Conservation (phyloP, 2,113 vertebrate species). For the Electrona antarctica region DNA sequence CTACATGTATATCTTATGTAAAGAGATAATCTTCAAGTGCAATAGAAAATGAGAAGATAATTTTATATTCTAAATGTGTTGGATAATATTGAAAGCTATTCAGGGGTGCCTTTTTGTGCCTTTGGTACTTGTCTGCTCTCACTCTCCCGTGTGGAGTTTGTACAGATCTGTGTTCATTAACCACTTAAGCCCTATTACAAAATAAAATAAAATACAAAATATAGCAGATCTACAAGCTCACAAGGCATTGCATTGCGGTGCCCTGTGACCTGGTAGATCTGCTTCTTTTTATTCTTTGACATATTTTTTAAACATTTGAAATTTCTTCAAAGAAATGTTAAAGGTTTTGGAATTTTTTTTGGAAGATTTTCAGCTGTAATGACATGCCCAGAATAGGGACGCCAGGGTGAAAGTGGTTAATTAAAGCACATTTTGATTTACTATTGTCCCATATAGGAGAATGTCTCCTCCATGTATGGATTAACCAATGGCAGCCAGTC, state of each 20-base stretch:
- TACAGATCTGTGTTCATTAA: constrained; percentile 44
- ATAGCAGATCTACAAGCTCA: too few relatives aligned
- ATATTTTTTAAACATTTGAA: too few relatives aligned
- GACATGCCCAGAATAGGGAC: too few relatives aligned
- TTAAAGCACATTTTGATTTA: constrained; percentile 27
- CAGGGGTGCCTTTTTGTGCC: constrained; percentile 74
- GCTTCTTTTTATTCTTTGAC: too few relatives aligned
- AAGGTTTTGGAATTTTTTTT: too few relatives aligned
- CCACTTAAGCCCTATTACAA: constrained; percentile 1
- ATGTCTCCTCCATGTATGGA: constrained; percentile 20
- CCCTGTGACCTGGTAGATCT: too few relatives aligned
- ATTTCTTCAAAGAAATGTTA: too few relatives aligned
- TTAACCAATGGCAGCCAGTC: constrained; percentile 22
- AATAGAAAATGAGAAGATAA: constrained; percentile 90
- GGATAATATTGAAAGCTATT: constrained; percentile 73
- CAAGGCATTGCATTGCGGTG: too few relatives aligned
- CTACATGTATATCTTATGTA: constrained; percentile 79
- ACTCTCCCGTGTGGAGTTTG: constrained; percentile 39
- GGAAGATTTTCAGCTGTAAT: too few relatives aligned
- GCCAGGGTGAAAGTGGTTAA: not conserved
- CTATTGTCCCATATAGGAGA: constrained; percentile 22
- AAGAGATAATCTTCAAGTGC: constrained; percentile 92
- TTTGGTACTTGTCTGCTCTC: constrained; percentile 57
- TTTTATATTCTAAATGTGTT: constrained; percentile 66
- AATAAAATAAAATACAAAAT: too few relatives aligned